phyloP scores from a whole-genome alignment of 1,140 invertebrate genomes.

The Eurosta solidaginis region DNA sequence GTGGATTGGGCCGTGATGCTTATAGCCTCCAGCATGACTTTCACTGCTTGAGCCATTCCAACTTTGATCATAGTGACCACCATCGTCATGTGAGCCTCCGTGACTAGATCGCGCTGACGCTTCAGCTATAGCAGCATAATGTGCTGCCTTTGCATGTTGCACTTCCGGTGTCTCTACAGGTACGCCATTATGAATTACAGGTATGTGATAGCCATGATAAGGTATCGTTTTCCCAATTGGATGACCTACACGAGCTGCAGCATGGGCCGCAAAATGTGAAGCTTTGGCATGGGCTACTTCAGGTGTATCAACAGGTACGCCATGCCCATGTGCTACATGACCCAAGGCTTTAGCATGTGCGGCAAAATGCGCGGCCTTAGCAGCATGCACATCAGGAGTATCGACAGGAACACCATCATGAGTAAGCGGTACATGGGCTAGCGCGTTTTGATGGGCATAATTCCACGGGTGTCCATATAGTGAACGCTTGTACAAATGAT shows the following conservation, averaged over 20 bases:
- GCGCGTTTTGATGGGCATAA: conserved; percentile 43
- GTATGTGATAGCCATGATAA: conserved; percentile 54
- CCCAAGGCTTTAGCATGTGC: conserved; percentile 65
- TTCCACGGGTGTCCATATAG: conserved; percentile 50
- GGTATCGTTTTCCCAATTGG: conserved; percentile 39
- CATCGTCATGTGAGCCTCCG: conserved; percentile 40
- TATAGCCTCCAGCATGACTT: conserved; percentile 39
- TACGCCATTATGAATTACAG: conserved; percentile 62
- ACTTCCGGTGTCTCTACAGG: conserved; percentile 67
- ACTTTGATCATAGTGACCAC: conserved; percentile 28
- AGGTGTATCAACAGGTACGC: conserved; percentile 59
- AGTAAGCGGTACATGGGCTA: conserved; percentile 60
- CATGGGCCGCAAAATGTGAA: conserved; percentile 53
- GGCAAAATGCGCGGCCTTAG: conserved; percentile 67
- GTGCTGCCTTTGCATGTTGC: conserved; percentile 66
- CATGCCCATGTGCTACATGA: conserved; percentile 54
- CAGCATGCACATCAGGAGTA: conserved; percentile 68
- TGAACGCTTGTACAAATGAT: conserved; percentile 57
- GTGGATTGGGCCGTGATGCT: conserved; percentile 59
- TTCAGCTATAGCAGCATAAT: conserved; percentile 63
- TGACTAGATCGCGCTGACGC: conserved; percentile 57
- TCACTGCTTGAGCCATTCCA: conserved; percentile 46
- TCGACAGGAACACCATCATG: conserved; percentile 66
- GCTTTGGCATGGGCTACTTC: conserved; percentile 60
- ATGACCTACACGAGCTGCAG: conserved; percentile 48